phyloP scores from a whole-genome alignment of 2,797 vertebrate species.

The Ptychobarbus kaznakovi region DNA sequence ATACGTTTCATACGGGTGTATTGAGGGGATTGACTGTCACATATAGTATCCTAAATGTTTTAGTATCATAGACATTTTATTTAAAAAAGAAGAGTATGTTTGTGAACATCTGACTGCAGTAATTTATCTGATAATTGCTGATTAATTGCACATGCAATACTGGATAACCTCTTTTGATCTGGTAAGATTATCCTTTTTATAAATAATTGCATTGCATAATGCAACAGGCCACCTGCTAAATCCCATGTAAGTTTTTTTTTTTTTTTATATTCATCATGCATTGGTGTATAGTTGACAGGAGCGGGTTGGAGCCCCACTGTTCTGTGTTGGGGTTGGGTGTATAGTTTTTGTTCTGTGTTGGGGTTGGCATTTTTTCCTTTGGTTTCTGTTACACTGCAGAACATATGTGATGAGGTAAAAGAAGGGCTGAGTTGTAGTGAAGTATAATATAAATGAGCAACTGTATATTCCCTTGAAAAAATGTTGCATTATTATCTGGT shows the following conservation, averaged over 20 bases:
- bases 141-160: not conserved
- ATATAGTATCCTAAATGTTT: not conserved
- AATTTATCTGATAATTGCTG: too few relatives aligned
- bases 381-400: not conserved
- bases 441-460: not conserved
- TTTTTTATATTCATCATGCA: too few relatives aligned
- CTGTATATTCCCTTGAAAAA: not conserved
- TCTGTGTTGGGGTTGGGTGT: not conserved
- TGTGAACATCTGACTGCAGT: not conserved
- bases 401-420: not conserved
- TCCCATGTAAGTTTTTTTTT: too few relatives aligned
- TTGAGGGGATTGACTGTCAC: not conserved
- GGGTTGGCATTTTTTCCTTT: not conserved
- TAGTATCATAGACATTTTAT: not conserved
- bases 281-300: not conserved
- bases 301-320: too few relatives aligned
- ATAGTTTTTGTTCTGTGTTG: constrained; percentile 5
- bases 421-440: not conserved
- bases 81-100: not conserved
- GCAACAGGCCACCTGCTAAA: not conserved
- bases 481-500: not conserved
- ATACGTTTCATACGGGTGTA: not conserved
- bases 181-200: not conserved
- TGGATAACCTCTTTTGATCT: not conserved
- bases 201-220: not conserved